phyloP scores from a whole-genome alignment of 92 coral and sea anemone species.

The Parazoanthus atlanticus region DNA sequence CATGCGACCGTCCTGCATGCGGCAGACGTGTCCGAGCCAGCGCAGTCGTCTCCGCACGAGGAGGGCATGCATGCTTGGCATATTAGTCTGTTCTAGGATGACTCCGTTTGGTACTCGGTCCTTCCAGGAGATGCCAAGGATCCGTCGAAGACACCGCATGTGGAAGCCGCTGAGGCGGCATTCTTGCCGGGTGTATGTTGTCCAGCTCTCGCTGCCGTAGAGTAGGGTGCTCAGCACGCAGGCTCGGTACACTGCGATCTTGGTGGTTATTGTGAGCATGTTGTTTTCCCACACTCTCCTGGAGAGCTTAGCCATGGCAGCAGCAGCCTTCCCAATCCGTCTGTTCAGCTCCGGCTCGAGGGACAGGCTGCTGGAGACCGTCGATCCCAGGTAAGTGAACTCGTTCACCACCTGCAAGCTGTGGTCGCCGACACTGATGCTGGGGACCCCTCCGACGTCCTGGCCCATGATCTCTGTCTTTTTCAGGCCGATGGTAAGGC shows the following conservation, averaged over 20 bases:
- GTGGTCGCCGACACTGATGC: background rate
- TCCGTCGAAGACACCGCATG: slow-evolving; percentile 48
- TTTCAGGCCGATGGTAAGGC: slow-evolving; percentile 23
- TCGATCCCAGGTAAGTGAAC: slow-evolving; percentile 57
- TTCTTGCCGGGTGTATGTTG: slow-evolving; percentile 46
- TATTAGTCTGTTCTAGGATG: slow-evolving; percentile 19
- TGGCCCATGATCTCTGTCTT: slow-evolving; percentile 8
- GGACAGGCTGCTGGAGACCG: slow-evolving; percentile 43
- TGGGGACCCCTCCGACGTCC: background rate
- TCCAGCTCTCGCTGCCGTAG: slow-evolving; percentile 41
- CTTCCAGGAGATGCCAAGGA: slow-evolving; percentile 46
- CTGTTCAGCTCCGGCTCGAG: slow-evolving; percentile 43
- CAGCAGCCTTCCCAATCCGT: slow-evolving; percentile 36
- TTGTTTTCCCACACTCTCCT: slow-evolving; percentile 42
- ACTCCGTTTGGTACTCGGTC: slow-evolving; percentile 44
- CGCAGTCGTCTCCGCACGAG: background rate
- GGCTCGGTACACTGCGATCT: slow-evolving; percentile 24
- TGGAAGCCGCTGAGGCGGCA: slow-evolving; percentile 47
- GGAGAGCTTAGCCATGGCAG: slow-evolving; percentile 14
- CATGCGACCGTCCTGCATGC: background rate
- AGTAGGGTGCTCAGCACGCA: slow-evolving; percentile 42
- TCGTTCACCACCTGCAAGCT: slow-evolving; percentile 1
- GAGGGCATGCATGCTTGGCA: background rate
- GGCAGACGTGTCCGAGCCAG: background rate
- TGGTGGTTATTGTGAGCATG: slow-evolving; percentile 47